Base-by-base conservation (phyloP, 2,888 invertebrate species). In the Sarcophaga carnaria region DNA sequence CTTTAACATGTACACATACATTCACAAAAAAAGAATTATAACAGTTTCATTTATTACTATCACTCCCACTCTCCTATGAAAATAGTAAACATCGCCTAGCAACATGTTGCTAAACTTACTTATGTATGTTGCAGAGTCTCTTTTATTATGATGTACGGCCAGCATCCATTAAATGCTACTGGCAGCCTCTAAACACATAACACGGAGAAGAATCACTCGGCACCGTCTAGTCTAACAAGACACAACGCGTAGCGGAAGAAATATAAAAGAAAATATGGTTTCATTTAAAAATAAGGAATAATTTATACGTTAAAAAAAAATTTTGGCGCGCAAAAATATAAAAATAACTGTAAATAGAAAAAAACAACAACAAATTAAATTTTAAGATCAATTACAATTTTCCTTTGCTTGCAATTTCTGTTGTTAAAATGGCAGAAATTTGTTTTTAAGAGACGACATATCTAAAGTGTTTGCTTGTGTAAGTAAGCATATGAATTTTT, bases 121-220 rank as follows among this genome's bases (percentile, higher is more conserved):
- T 11, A 0, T 17, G 20, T 11, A 0, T n/a, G 20, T 37, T 37
- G 12, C 6, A 5, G 2, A 1, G 3, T 25, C 17, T 37, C 4
- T 59, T 47, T 49, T 25, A 14, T 8, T 49, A 64, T 25, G n/a
- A 70, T 79, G 17, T 3, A 62, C n/a, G 6, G 14, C 11, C 22
- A 67, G 49, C 37, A 64, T 49, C 71, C 20, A 54, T 22, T 5
- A 37, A 54, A 71, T 66, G 49, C n/a, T 69, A 20, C 12, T 69
- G 10, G 3, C n/a, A 25, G 5, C 6, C 45, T 49, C n/a, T 54
- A 12, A 6, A 49, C 4, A 22, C 22, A 54, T 25, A 4, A 66
- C 37, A 59, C 22, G 49, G 17, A 25, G 60, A 70, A 70, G 63
- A 66, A 66, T 85, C 84, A 85, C 54, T 77, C 71, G 76, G 66